Evolutionary conservation across 2,888 invertebrate species (phyloP).

Genomic region (Vanessa cardui): DNA sequence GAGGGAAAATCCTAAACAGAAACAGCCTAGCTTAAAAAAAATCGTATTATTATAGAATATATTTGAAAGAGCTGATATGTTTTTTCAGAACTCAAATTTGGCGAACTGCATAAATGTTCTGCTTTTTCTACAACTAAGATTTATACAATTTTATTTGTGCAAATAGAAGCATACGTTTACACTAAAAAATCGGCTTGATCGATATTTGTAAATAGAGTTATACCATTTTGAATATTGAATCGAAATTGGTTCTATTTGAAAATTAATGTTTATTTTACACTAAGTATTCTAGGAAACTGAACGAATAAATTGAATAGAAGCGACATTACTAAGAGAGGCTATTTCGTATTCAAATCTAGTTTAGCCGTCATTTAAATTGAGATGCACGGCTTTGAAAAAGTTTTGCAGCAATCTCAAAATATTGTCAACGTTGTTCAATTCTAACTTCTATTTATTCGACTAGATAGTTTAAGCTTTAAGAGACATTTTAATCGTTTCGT

Average conservation of each 20-base stretch:
- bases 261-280: conserved; percentile 7
- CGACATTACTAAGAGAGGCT: conserved; percentile 3
- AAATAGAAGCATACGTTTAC: no score
- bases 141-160: no score
- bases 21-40: no score
- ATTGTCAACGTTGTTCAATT: background rate
- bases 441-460: background rate
- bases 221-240: background rate
- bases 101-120: no score
- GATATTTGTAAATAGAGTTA: no score
- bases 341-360: conserved; percentile 8
- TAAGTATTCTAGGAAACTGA: background rate
- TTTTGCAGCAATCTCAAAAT: conserved; percentile 2
- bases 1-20: no score
- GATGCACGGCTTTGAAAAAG: conserved; percentile 8
- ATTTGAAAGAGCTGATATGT: no score
- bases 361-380: conserved; percentile 12
- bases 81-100: no score
- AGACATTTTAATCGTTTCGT: no score
- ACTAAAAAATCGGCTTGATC: no score
- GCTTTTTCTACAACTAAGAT: no score
- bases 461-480: background rate
- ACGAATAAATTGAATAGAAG: conserved; percentile 1
- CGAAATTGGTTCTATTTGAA: background rate
- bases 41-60: no score